These are phyloP conservation scores for Caenorhabditis drosophilae DNA, from an alignment of 2,888 invertebrate species.

Conservation along the genomic window DNA sequence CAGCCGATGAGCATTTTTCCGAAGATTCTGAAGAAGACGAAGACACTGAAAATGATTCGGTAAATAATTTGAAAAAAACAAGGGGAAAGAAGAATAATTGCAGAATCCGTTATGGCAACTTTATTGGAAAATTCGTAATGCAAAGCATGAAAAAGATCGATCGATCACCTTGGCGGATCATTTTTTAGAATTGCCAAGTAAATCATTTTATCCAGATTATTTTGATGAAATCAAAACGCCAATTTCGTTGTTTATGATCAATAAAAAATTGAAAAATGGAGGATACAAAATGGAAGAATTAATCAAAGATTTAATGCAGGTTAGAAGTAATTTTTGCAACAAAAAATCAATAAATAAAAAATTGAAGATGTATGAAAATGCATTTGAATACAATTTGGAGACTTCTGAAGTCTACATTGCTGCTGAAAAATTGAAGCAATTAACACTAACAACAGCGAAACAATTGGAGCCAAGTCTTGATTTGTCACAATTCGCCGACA, in stretches of 20 bases:
- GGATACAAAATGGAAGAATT: slow-evolving; percentile 78
- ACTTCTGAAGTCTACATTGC: slow-evolving; percentile 84
- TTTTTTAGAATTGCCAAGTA: slow-evolving; percentile 88
- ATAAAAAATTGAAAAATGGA: slow-evolving; percentile 71
- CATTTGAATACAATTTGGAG: slow-evolving; percentile 84
- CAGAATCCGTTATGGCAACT: slow-evolving; percentile 84
- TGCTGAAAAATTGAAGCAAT: slow-evolving; percentile 77
- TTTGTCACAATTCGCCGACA: not conserved
- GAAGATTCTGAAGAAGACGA: slow-evolving; percentile 76
- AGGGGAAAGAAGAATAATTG: not conserved
- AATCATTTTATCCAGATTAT: slow-evolving; percentile 86
- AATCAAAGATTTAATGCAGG: slow-evolving; percentile 77
- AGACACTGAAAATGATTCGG: slow-evolving; percentile 64
- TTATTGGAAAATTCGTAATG: slow-evolving; percentile 75
- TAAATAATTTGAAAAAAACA: slow-evolving; percentile 1
- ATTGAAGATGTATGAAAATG: slow-evolving; percentile 86
- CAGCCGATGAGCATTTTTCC: slow-evolving; percentile 71
- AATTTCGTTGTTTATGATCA: slow-evolving; percentile 88
- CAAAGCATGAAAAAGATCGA: slow-evolving; percentile 56
- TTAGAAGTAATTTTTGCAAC: not conserved
- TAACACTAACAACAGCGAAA: slow-evolving; percentile 50
- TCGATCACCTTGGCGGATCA: slow-evolving; percentile 83
- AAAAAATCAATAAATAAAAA: not conserved
- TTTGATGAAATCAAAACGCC: slow-evolving; percentile 95
- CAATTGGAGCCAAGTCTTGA: slow-evolving; percentile 37